Base-by-base conservation (phyloP, 2,888 invertebrate genomes). In the Helleia helle region DNA sequence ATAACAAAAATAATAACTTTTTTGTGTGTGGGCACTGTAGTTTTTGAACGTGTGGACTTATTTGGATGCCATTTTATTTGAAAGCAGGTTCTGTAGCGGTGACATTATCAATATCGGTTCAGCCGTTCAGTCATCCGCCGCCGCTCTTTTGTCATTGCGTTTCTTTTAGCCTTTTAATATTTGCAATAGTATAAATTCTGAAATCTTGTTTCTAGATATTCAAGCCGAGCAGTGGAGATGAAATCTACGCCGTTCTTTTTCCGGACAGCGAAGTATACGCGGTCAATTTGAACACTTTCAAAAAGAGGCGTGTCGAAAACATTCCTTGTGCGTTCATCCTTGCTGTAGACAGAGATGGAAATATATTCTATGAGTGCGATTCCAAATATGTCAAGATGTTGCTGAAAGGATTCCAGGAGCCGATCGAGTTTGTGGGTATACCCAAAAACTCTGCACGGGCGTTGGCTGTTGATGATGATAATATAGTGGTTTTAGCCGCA, bases 291-390 rank as follows among this genome's bases (percentile, higher is more conserved):
- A 55, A 60, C 8, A 65, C 56, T 1, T 74, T 76, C 15, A 79
- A 77, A 26, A 83, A 77, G 15, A 62, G 31, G 3, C 69, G 58
- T 46, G 48, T 83, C 0, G 70, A 73, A 2, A 49, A 70, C 22
- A 60, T 84, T 0, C 77, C 79, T 0, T 83, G 81, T 37, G 81
- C 83, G 1, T 81, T 65, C 41, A 74, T 83, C 34, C 34, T 83
- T 24, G 79, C 80, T 2, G 80, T 79, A 1, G 84, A 84, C 37
- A 50, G 54, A 1, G 52, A 62, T 6, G 76, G 70, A 0, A 84
- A 84, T 53, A 50, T 83, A 2, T 84, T 55, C 42, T 84, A 75
- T 24, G 83, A 83, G 58, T 83, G 84, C 37, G 81, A 81, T 56
- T 75, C 83, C 0, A 83, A 83, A 38, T 83, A 81, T 25, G 70